Percentiles rank a stretch among this genome's conserved stretches.
phyloP scores from a whole-genome alignment of 2,797 vertebrate genomes.

The Pseudotriccus pelzelni region DNA sequence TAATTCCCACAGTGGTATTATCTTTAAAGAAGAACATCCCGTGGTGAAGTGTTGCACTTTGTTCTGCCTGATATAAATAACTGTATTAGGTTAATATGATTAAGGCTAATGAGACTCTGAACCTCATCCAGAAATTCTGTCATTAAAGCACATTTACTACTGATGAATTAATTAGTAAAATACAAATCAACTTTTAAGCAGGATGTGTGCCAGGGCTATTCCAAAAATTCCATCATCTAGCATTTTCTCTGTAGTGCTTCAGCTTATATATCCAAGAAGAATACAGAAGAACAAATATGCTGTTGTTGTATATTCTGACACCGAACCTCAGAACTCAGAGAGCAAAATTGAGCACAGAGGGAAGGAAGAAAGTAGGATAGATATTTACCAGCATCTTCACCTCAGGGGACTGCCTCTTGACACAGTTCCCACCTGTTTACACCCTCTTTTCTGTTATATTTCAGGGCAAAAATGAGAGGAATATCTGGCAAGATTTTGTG shows the following conservation, averaged over 20 bases:
- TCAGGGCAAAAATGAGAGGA: neutral
- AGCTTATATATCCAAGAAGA: neutral
- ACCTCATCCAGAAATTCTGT: constrained; percentile 61
- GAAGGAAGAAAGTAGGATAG: neutral
- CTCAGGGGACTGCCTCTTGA: neutral
- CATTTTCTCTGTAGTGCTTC: constrained; percentile 4
- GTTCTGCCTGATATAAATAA: constrained; percentile 62
- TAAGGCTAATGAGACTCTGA: constrained; percentile 70
- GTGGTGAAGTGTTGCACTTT: constrained; percentile 48
- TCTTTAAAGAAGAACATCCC: constrained; percentile 36
- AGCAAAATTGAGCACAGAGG: neutral
- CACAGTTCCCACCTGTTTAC: neutral
- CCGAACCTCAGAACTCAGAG: neutral
- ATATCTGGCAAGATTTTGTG: neutral
- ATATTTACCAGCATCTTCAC: neutral
- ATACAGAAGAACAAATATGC: neutral
- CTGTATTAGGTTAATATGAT: constrained; percentile 61
- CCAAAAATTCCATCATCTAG: constrained; percentile 25
- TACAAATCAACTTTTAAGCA: constrained; percentile 49
- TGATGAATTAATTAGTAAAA: constrained; percentile 70
- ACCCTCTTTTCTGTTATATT: neutral
- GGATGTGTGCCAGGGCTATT: constrained; percentile 36
- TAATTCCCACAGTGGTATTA: neutral
- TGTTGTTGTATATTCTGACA: neutral
- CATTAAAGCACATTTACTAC: constrained; percentile 61